Conservation (phyloP, 2,797 vertebrate genomes). For the Pipistrellus nathusii region DNA sequence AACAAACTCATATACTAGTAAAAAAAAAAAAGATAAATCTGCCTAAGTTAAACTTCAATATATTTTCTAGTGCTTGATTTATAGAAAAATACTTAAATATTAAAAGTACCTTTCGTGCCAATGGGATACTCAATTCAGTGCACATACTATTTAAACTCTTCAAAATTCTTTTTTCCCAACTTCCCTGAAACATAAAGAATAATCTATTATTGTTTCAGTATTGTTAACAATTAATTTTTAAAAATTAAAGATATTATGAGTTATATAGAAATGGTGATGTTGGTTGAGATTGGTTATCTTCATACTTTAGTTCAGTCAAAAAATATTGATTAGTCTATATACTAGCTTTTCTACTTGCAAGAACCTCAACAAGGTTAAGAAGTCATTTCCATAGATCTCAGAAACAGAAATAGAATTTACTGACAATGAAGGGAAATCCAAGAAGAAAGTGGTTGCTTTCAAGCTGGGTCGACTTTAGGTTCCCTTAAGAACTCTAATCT, state of each 20-base stretch:
- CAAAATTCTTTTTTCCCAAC: conserved; percentile 97
- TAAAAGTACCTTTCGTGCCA: conserved; percentile 94
- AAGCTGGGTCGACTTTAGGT: background rate
- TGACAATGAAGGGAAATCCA: background rate
- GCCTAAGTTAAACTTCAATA: conserved; percentile 19
- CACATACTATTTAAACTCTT: conserved; percentile 99
- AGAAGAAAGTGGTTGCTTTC: background rate
- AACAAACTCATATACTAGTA: conserved; percentile 18
- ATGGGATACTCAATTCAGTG: conserved; percentile 94
- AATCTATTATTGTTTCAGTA: conserved; percentile 43
- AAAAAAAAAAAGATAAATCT: background rate
- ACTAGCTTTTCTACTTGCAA: background rate
- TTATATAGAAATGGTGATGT: conserved; percentile 10
- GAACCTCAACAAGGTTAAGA: background rate
- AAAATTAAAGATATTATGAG: conserved; percentile 32
- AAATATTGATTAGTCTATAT: background rate
- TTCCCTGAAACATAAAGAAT: conserved; percentile 89
- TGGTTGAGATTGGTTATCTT: background rate
- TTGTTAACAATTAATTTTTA: background rate
- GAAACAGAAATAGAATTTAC: background rate
- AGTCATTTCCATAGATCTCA: background rate
- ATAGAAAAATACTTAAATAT: conserved; percentile 34
- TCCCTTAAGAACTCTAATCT: background rate
- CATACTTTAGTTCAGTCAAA: conserved; percentile 1
- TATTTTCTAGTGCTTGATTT: conserved; percentile 46